A percentile compares a stretch with the other conserved stretches of the same genome.
phyloP scores from a whole-genome alignment of 2,797 vertebrate genomes.

The Hydrolagus colliei region DNA sequence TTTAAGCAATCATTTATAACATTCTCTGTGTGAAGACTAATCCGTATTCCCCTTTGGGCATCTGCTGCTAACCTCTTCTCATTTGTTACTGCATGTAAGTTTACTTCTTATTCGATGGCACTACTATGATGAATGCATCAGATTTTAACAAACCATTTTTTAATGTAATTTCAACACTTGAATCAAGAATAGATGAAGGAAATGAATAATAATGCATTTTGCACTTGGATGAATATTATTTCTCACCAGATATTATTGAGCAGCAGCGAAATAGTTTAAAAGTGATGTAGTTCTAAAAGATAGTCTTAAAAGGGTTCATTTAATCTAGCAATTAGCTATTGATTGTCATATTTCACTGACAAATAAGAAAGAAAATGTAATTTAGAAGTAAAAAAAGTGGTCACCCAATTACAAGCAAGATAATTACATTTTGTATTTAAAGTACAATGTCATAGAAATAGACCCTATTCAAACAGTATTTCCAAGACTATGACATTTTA shows the following conservation, averaged over 20 bases:
- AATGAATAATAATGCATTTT: background rate
- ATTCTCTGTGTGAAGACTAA: too few relatives aligned
- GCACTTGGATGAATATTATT: background rate
- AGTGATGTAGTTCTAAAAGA: slow-evolving; percentile 33
- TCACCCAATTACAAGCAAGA: slow-evolving; percentile 52
- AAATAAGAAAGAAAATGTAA: slow-evolving; percentile 55
- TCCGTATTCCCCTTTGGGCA: too few relatives aligned
- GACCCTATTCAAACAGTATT: slow-evolving; percentile 8
- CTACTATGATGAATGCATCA: too few relatives aligned
- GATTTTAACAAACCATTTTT: background rate
- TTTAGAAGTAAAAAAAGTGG: slow-evolving; percentile 49
- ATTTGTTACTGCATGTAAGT: too few relatives aligned
- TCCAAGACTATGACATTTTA: background rate
- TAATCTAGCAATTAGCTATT: slow-evolving; percentile 43
- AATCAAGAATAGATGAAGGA: too few relatives aligned
- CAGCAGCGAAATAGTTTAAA: slow-evolving; percentile 36
- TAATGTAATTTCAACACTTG: background rate
- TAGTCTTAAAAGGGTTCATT: slow-evolving; percentile 49
- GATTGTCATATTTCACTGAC: slow-evolving; percentile 47
- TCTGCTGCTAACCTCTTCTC: too few relatives aligned
- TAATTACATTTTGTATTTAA: slow-evolving; percentile 56
- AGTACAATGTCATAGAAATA: slow-evolving; percentile 36
- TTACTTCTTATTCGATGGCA: too few relatives aligned
- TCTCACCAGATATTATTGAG: background rate
- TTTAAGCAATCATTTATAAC: too few relatives aligned